These are phyloP conservation scores for Notolepis coatsorum DNA, from an alignment of 2,797 vertebrate species.

Conservation along the genomic window DNA sequence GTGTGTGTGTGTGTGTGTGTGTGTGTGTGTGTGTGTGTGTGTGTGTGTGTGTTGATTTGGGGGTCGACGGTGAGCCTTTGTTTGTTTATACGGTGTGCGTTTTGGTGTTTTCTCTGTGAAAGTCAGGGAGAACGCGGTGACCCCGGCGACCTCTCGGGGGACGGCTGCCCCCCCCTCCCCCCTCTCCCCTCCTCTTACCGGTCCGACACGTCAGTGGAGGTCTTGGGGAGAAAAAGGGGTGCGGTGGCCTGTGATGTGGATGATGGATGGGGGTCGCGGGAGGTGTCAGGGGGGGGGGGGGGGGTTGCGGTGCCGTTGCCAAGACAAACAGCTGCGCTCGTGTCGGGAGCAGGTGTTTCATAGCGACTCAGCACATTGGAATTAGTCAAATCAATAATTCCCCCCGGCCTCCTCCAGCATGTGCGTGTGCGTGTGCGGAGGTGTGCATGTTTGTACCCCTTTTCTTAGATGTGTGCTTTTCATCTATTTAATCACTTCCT, in stretches of 20 bases:
- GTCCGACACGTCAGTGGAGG: constrained; percentile 24
- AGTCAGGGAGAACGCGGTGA: constrained; percentile 34
- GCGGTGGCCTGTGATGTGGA: constrained; percentile 35
- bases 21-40: constrained; percentile 17
- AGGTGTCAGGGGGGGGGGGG: too few species aligned
- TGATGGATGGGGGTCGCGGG: constrained; percentile 80
- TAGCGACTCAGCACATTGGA: constrained; percentile 72
- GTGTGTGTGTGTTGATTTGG: background rate
- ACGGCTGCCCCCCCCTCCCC: constrained; percentile 6
- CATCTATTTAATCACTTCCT: constrained; percentile 42
- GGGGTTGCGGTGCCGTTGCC: constrained; percentile 73
- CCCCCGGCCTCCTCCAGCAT: constrained; percentile 33
- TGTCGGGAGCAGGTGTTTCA: constrained; percentile 76
- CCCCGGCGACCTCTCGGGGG: constrained; percentile 35
- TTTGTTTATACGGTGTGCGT: background rate
- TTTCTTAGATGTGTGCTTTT: constrained; percentile 31
- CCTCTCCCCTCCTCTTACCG: background rate
- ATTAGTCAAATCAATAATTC: constrained; percentile 76
- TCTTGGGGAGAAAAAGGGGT: constrained; percentile 20
- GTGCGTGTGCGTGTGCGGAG: constrained; percentile 23
- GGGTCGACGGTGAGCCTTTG: background rate
- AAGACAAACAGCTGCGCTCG: constrained; percentile 81
- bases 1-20: constrained; percentile 6
- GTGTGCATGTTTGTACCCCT: constrained; percentile 11
- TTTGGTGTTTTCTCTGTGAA: constrained; percentile 1